These are phyloP conservation scores for Parapristionchus giblindavisi DNA, from an alignment of 2,888 invertebrate genomes.

Conservation along the genomic window DNA sequence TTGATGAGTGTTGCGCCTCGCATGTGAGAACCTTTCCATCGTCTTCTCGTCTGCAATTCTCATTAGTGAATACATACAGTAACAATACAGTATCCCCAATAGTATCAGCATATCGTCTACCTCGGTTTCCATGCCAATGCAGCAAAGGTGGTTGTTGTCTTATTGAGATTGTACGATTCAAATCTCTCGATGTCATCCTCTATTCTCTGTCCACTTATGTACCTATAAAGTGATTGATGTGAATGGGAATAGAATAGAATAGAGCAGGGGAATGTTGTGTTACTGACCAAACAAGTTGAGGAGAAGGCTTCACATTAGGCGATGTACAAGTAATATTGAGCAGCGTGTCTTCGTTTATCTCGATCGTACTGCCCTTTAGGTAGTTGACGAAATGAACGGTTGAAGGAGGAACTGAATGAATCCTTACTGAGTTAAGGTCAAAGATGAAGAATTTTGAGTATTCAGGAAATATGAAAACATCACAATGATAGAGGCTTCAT, in stretches of 20 bases:
- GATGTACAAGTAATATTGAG: slow-evolving; percentile 65
- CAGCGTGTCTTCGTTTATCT: slow-evolving; percentile 62
- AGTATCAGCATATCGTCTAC: slow-evolving; percentile 31
- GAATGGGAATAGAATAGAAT: neutral
- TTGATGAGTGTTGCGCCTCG: slow-evolving; percentile 60
- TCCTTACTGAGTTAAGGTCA: too few relatives aligned
- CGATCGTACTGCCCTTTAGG: slow-evolving; percentile 54
- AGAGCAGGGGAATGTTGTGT: neutral
- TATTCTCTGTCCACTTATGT: slow-evolving; percentile 61
- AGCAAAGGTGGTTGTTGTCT: slow-evolving; percentile 54
- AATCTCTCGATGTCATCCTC: slow-evolving; percentile 50
- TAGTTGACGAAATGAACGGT: slow-evolving; percentile 59
- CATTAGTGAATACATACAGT: neutral
- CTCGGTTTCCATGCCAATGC: slow-evolving; percentile 52
- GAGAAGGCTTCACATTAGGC: slow-evolving; percentile 62
- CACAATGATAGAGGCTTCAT: too few relatives aligned
- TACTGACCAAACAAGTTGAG: slow-evolving; percentile 54
- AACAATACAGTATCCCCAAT: neutral
- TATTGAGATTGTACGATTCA: slow-evolving; percentile 57
- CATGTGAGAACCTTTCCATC: slow-evolving; percentile 65
- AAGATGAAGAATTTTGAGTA: too few relatives aligned
- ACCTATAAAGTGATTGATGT: slow-evolving; percentile 46
- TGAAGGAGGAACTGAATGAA: slow-evolving; percentile 61
- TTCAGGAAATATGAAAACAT: too few relatives aligned
- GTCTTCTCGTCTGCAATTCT: slow-evolving; percentile 50